phyloP scores from a whole-genome alignment of 2,797 vertebrate genomes.

The Sparidentex hasta region DNA sequence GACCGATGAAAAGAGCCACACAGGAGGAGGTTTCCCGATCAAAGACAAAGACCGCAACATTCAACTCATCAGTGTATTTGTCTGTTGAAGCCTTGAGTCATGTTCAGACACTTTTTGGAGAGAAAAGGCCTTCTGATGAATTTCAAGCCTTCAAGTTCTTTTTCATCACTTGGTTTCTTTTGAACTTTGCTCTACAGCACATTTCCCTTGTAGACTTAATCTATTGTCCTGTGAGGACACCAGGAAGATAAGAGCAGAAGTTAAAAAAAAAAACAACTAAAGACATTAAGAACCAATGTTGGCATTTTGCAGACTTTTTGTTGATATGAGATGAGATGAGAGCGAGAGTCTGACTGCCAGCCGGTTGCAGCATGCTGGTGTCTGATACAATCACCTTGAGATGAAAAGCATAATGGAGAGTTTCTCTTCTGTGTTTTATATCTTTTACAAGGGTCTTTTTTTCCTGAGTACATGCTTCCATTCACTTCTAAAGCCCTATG shows the following conservation, averaged over 20 bases:
- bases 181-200: neutral
- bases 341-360: neutral
- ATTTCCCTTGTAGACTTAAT: neutral
- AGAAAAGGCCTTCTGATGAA: neutral
- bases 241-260: neutral
- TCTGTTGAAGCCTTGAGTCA: neutral
- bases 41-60: neutral
- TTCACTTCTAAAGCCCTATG: conserved; percentile 46
- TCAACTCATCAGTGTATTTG: neutral
- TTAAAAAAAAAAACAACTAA: neutral
- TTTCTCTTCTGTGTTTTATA: conserved; percentile 30
- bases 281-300: neutral
- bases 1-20: neutral
- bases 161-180: neutral
- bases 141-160: neutral
- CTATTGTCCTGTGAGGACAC: neutral
- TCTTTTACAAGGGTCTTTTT: conserved; percentile 24
- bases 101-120: neutral
- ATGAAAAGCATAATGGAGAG: conserved; percentile 13
- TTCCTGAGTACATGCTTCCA: conserved; percentile 36
- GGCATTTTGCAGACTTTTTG: neutral
- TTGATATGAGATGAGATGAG: neutral
- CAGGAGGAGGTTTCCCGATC: neutral
- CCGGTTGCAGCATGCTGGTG: neutral
- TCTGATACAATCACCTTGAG: conserved; percentile 30